These are phyloP conservation scores for Borostomias antarcticus DNA, from an alignment of 2,797 vertebrate genomes.

Conservation along the genomic window DNA sequence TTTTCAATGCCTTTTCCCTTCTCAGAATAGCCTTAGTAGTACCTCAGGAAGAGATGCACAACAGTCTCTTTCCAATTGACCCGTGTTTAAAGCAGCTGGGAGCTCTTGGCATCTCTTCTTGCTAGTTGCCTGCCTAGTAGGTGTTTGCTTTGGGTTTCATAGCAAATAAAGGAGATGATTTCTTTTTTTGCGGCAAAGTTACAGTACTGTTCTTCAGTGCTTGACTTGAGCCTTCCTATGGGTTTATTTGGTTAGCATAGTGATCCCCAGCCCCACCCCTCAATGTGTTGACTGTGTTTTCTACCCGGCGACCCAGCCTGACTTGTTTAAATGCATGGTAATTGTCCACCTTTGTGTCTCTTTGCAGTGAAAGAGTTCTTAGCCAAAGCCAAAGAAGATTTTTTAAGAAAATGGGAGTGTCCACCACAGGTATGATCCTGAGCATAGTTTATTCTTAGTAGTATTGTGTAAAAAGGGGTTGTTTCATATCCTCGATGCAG, in stretches of 20 bases:
- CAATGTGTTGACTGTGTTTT: constrained; percentile 40
- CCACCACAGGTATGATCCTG: constrained; percentile 85
- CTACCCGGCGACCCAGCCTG: constrained; percentile 28
- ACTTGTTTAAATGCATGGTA: constrained; percentile 14
- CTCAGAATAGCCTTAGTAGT: constrained; percentile 43
- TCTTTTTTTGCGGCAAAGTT: constrained; percentile 45
- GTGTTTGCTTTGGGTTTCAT: constrained; percentile 57
- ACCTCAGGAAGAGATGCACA: constrained; percentile 74
- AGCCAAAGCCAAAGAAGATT: constrained; percentile 99
- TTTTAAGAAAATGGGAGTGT: constrained; percentile 98
- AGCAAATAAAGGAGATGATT: constrained; percentile 7
- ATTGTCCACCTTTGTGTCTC: constrained; percentile 23
- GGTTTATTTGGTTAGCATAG: constrained; percentile 39
- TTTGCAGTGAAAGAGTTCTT: constrained; percentile 97
- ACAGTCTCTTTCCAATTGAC: constrained; percentile 63
- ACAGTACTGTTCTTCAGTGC: constrained; percentile 48
- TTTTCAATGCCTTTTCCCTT: constrained; percentile 27
- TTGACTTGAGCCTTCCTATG: constrained; percentile 64
- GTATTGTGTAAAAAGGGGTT: neutral
- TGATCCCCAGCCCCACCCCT: constrained; percentile 28
- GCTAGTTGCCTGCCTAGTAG: constrained; percentile 63
- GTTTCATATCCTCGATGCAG: neutral
- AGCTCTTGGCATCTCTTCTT: constrained; percentile 77
- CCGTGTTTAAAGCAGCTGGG: constrained; percentile 36
- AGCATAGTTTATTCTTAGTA: neutral